Percentiles rank a stretch among this genome's conserved stretches.
These are phyloP conservation scores for Athrips mouffetella DNA, from an alignment of 2,888 invertebrate genomes.

Conservation along the genomic window DNA sequence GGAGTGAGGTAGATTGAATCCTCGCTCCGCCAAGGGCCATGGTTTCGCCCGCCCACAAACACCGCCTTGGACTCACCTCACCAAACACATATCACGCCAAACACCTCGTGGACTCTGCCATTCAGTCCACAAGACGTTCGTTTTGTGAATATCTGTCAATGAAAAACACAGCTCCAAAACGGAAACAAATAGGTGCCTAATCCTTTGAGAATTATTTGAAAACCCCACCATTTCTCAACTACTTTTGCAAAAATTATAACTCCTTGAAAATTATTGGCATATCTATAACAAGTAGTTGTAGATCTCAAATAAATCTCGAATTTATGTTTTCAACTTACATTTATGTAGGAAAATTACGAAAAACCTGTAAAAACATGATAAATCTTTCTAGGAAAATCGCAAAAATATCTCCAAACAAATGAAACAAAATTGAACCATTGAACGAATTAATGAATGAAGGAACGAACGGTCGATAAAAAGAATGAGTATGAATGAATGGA, in stretches of 20 bases:
- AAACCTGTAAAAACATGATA: not conserved
- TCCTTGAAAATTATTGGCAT: too few relatives aligned
- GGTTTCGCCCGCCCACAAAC: constrained; percentile 20
- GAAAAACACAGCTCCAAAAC: too few relatives aligned
- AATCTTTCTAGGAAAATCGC: not conserved
- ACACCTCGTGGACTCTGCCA: not conserved
- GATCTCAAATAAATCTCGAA: not conserved
- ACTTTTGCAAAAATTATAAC: too few relatives aligned
- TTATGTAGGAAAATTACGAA: not conserved
- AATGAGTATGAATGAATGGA: not conserved
- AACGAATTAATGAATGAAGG: not conserved
- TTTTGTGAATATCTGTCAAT: too few relatives aligned
- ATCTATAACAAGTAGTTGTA: too few relatives aligned
- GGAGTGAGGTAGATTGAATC: constrained; percentile 80
- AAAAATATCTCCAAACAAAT: not conserved
- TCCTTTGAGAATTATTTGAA: too few relatives aligned
- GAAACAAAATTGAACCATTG: constrained; percentile 6
- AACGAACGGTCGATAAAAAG: not conserved
- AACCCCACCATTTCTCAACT: not conserved
- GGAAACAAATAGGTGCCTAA: too few relatives aligned
- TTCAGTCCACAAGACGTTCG: not conserved
- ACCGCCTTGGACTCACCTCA: constrained; percentile 13
- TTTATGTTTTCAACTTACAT: not conserved
- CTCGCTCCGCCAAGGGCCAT: constrained; percentile 66
- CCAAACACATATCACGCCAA: constrained; percentile 24